Conservation (phyloP, 2,113 vertebrate genomes). For the Nannospalax galili region DNA sequence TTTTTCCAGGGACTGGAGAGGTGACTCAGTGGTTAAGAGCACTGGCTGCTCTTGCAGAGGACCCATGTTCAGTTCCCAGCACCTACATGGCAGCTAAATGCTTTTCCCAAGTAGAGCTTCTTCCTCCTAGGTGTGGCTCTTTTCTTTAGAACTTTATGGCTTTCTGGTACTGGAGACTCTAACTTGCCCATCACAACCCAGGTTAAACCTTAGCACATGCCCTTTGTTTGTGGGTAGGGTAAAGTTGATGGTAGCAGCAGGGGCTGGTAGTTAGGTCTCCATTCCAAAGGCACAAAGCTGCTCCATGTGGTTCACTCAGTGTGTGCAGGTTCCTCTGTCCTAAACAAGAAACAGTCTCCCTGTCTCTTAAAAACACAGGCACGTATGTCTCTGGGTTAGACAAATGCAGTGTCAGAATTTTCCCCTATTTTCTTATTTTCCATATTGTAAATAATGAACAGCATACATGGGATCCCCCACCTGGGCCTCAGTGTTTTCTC, state of each 20-base stretch:
- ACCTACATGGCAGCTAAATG: too few relatives aligned
- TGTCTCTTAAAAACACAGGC: neutral
- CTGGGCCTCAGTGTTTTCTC: neutral
- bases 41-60: too few relatives aligned
- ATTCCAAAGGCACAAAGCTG: neutral
- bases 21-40: too few relatives aligned
- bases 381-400: neutral
- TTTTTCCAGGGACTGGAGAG: neutral
- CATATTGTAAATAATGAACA: neutral
- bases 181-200: neutral
- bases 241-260: neutral
- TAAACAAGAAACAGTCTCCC: neutral
- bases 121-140: neutral
- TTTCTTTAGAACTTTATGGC: neutral
- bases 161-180: slow-evolving; percentile 1
- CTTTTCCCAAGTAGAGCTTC: neutral
- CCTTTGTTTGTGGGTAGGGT: neutral
- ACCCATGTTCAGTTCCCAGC: too few relatives aligned
- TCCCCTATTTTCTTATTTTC: neutral
- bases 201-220: neutral
- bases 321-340: neutral
- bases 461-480: accelerated
- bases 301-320: accelerated
- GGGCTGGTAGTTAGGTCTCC: neutral
- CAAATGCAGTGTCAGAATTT: neutral